Evolutionary conservation across 2,113 vertebrate species (phyloP).

Genomic region (Cryptotis parvus): DNA sequence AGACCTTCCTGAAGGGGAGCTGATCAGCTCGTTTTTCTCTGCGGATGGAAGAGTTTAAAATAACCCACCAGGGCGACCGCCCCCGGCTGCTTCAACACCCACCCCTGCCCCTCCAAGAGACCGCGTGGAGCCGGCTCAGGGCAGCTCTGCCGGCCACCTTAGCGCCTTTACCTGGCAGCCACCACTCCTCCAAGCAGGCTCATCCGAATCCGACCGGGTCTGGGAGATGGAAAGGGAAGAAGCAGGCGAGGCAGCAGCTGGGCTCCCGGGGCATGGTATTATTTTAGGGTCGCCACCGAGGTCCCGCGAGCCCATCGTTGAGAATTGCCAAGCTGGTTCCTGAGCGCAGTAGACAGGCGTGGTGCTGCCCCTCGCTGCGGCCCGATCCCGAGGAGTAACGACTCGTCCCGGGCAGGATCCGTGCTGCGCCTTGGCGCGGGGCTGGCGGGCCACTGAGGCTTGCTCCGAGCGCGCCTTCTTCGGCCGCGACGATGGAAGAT

Average conservation of each 20-base stretch:
- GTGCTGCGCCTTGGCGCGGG: conserved; percentile 29
- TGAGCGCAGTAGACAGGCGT: conserved; percentile 51
- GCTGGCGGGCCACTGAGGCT: conserved; percentile 47
- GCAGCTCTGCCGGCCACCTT: neutral
- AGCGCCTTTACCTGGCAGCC: conserved; percentile 81
- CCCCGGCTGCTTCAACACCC: neutral
- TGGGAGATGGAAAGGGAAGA: conserved; percentile 85
- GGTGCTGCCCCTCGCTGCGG: conserved; percentile 32
- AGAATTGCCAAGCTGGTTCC: conserved; percentile 66
- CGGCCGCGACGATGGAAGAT: conserved; percentile 65
- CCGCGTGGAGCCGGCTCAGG: neutral
- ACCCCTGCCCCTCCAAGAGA: neutral
- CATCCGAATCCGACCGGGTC: conserved; percentile 89
- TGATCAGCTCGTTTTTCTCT: neutral
- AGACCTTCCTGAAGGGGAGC: neutral
- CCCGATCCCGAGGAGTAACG: neutral
- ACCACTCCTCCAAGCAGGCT: conserved; percentile 62
- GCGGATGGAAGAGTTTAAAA: conserved; percentile 27
- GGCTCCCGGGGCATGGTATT: conserved; percentile 87
- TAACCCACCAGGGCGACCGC: neutral
- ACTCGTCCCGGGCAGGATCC: neutral
- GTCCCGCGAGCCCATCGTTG: conserved; percentile 86
- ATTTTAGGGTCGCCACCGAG: conserved; percentile 85
- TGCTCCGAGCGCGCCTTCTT: conserved; percentile 74
- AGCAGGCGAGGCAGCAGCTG: conserved; percentile 74